A percentile compares a stretch with the other conserved stretches of the same genome.
These are phyloP conservation scores for Rhabdomys pumilio DNA, from an alignment of 2,797 vertebrate genomes.

Conservation along the genomic window DNA sequence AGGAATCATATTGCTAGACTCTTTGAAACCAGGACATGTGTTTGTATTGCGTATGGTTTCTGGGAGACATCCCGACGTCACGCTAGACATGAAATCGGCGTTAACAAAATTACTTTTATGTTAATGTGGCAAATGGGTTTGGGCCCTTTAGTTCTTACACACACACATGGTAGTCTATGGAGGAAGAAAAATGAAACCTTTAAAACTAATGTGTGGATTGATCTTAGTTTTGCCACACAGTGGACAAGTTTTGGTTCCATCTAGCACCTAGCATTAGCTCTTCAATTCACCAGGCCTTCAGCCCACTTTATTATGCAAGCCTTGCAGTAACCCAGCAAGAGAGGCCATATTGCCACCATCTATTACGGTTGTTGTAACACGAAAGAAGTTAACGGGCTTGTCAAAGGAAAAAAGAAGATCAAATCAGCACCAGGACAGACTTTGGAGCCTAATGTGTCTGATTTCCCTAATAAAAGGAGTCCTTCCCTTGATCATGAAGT, in stretches of 20 bases:
- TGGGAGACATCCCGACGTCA: not conserved
- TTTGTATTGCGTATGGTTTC: not conserved
- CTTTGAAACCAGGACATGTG: not conserved
- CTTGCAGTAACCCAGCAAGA: slow-evolving; percentile 4
- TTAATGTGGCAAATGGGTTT: not conserved
- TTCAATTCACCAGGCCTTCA: not conserved
- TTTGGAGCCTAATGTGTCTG: not conserved
- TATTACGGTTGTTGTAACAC: not conserved
- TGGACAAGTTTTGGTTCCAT: not conserved
- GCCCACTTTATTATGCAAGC: slow-evolving; percentile 14
- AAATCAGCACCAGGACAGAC: not conserved
- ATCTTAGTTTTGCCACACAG: not conserved
- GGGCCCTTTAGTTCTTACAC: not conserved
- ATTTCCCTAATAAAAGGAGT: not conserved
- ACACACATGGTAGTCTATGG: not conserved
- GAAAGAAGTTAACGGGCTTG: slow-evolving; percentile 51
- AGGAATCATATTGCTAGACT: not conserved
- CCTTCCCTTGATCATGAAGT: slow-evolving; percentile 35
- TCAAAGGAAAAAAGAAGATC: slow-evolving; percentile 8
- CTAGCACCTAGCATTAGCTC: not conserved
- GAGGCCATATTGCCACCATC: not conserved
- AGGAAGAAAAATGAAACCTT: not conserved
- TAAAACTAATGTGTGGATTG: not conserved
- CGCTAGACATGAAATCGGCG: not conserved
- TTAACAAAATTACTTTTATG: not conserved